Conservation (phyloP, 2,888 invertebrate genomes). For the Stegana nigrithorax region DNA sequence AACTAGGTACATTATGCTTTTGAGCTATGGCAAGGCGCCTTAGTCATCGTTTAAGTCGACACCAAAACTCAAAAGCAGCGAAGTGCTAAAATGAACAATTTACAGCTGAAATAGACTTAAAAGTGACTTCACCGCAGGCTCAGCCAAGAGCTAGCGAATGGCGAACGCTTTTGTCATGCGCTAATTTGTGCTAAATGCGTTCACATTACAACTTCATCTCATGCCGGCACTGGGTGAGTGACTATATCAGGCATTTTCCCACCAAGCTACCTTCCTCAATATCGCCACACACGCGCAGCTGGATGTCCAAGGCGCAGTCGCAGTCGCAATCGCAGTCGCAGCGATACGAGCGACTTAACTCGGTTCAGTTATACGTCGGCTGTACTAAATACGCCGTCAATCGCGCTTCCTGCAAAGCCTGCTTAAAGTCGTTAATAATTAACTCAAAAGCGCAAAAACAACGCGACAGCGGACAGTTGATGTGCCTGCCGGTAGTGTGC, state of each 20-base stretch:
- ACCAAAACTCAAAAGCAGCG: no score
- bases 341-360: no score
- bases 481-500: constrained; percentile 27
- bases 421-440: constrained; percentile 55
- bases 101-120: no score
- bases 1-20: no score
- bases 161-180: background rate
- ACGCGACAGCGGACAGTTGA: constrained; percentile 36
- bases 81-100: no score
- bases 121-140: no score
- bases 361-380: no score
- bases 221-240: constrained; percentile 3
- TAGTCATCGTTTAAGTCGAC: no score
- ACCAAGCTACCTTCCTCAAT: background rate
- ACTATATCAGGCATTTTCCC: background rate
- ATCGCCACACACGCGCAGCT: background rate
- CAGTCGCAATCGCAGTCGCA: background rate
- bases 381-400: no score
- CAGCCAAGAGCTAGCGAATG: no score
- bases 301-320: background rate
- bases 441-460: constrained; percentile 47
- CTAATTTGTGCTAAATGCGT: constrained; percentile 26
- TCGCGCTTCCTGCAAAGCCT: constrained; percentile 32
- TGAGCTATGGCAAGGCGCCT: no score
- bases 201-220: constrained; percentile 38